phyloP scores from a whole-genome alignment of 1,140 invertebrate species.

The Maniola jurtina region DNA sequence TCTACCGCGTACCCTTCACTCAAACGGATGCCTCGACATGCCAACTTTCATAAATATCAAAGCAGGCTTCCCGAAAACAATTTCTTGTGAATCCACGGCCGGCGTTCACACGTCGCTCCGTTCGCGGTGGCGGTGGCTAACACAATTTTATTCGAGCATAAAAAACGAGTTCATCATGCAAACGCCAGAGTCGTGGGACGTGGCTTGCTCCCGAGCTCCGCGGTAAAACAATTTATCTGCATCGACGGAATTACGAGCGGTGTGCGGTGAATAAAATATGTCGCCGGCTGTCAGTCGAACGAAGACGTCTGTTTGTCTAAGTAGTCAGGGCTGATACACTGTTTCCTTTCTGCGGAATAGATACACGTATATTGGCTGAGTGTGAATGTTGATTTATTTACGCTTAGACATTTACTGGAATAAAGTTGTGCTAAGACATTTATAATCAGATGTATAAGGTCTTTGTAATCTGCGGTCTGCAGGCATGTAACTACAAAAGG shows the following conservation, averaged over 20 bases:
- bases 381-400: no score
- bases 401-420: no score
- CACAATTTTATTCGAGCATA: conserved; percentile 77
- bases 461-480: no score
- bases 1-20: conserved; percentile 61
- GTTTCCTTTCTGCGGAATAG: neutral
- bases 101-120: conserved; percentile 62
- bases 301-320: conserved; percentile 50
- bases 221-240: conserved; percentile 78
- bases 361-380: no score
- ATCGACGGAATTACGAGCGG: conserved; percentile 73
- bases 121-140: conserved; percentile 58
- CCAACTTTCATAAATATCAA: conserved; percentile 76
- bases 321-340: conserved; percentile 42
- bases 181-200: conserved; percentile 71
- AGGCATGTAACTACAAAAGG: no score
- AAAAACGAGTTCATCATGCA: conserved; percentile 77
- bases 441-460: no score
- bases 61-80: conserved; percentile 69
- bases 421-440: no score
- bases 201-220: conserved; percentile 61
- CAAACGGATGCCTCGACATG: conserved; percentile 56
- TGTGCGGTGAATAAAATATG: conserved; percentile 76
- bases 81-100: conserved; percentile 58
- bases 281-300: conserved; percentile 68